Percentiles rank a stretch among this genome's conserved stretches.
phyloP scores from a whole-genome alignment of 2,888 invertebrate genomes.

The Tenthredo amoena region DNA sequence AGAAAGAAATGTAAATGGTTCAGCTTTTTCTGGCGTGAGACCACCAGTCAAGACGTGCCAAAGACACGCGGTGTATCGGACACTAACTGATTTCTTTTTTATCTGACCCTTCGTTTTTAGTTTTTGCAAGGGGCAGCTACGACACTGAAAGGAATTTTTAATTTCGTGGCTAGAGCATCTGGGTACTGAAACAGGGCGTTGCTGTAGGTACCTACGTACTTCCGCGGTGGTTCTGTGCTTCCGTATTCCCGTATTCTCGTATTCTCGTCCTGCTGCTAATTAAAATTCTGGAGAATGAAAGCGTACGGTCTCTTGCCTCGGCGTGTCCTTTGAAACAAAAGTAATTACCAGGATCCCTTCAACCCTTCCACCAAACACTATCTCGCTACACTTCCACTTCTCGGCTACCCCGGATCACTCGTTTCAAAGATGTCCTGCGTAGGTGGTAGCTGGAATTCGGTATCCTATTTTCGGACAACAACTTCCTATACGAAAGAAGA shows the following conservation, averaged over 20 bases:
- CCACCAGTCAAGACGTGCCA: constrained; percentile 19
- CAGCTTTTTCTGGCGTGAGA: neutral
- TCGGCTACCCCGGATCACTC: constrained; percentile 20
- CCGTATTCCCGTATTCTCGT: constrained; percentile 39
- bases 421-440: neutral
- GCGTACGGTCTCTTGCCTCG: constrained; percentile 35
- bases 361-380: constrained; percentile 15
- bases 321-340: constrained; percentile 50
- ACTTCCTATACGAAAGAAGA: constrained; percentile 23
- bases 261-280: constrained; percentile 43
- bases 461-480: constrained; percentile 21
- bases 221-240: neutral
- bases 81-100: constrained; percentile 15
- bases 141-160: constrained; percentile 24
- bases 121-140: neutral
- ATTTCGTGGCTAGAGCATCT: constrained; percentile 25
- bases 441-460: neutral
- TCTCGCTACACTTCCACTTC: neutral
- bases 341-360: constrained; percentile 44
- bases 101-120: neutral
- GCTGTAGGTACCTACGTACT: neutral
- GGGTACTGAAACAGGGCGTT: neutral
- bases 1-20: neutral
- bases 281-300: constrained; percentile 50
- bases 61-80: constrained; percentile 28